phyloP scores from a whole-genome alignment of 2,797 vertebrate species.

The Sparidentex hasta region DNA sequence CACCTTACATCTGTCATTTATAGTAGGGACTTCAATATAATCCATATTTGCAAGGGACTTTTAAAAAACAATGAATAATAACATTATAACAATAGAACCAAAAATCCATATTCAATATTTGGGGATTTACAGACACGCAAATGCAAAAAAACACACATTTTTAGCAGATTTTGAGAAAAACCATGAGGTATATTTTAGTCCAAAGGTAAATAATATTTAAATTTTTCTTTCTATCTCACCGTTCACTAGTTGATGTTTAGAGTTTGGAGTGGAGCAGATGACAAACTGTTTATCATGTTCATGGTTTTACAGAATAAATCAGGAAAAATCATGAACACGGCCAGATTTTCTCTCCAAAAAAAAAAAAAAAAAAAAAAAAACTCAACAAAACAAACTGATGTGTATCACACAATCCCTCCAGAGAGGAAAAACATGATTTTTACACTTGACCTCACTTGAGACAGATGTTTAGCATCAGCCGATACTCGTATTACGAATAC shows the following conservation, averaged over 20 bases:
- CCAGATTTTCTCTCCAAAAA: neutral
- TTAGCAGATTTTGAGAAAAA: neutral
- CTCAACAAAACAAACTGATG: neutral
- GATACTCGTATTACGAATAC: neutral
- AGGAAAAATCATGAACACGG: neutral
- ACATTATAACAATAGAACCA: too few relatives aligned
- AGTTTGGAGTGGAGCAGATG: neutral
- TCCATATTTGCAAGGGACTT: too few relatives aligned
- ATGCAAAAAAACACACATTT: neutral
- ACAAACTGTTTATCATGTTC: neutral
- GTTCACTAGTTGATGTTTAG: neutral
- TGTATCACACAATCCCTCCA: neutral
- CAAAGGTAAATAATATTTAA: neutral
- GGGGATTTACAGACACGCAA: neutral
- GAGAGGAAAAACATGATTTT: neutral
- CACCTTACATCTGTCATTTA: too few relatives aligned
- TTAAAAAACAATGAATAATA: too few relatives aligned
- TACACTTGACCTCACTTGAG: neutral
- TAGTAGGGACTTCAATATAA: too few relatives aligned
- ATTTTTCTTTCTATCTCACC: neutral
- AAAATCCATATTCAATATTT: too few relatives aligned
- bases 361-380: neutral
- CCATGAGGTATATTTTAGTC: neutral
- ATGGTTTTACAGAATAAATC: neutral
- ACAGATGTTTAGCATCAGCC: neutral